Base-by-base conservation (phyloP, 2,113 vertebrate genomes). In the Chaetodon trifascialis region DNA sequence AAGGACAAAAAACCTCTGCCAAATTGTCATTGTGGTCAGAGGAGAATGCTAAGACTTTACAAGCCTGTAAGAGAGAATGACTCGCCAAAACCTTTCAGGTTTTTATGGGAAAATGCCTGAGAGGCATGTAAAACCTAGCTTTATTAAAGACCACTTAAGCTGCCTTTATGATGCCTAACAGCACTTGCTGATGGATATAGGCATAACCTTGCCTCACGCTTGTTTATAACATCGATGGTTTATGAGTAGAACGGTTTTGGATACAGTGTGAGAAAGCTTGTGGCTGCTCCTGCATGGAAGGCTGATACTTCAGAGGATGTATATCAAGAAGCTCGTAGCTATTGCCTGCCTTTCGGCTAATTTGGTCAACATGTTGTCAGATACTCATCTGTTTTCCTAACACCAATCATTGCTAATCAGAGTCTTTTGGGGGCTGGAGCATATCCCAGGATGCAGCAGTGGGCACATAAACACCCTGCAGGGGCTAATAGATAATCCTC, bases 101-200 rank as follows among this genome's bases (percentile, higher is more conserved):
- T 90, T 92, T 91, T 90, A 92, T 76, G 86, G 77, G 88, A 83
- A 88, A 73, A 86, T 21, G 73, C 83, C 89, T 68, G 14, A 71
- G 82, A 91, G 90, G 76, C 88, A 87, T 86, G 85, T 91, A 89
- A 92, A 90, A 74, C 70, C 79, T 30, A 59, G 69, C 83, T 89
- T 93, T 90, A 93, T 93, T 93, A 89, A 93, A 89, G 75, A 89
- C 84, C 91, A 90, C 91, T 92, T 92, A 92, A 88, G 86, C 76
- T 23, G 49, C 69, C 58, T 89, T 93, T 89, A 92, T 85, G 82
- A 67, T 15, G 65, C 87, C 73, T 65, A 82, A 86, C 86, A 88
- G 58, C 66, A 78, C 80, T 63, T 52, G 63, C 69, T 80, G 83
- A 82, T 86, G 78, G 85, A 83, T 77, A 47, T 72, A 79, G 71